Evolutionary conservation across 2,113 vertebrate species (phyloP).

Genomic region (Atractosteus spatula): DNA sequence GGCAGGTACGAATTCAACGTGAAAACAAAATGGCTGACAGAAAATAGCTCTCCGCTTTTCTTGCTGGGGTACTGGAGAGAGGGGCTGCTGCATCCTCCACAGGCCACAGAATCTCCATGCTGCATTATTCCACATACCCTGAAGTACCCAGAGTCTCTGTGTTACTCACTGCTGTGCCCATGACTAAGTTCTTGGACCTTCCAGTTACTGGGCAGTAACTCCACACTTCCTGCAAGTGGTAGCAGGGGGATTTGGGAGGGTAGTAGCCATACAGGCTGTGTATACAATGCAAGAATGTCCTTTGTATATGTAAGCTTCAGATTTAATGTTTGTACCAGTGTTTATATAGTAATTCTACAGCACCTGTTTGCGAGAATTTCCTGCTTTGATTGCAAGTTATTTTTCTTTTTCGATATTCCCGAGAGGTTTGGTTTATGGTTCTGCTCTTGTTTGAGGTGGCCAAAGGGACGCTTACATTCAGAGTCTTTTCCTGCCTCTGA

Average conservation of each 20-base stretch:
- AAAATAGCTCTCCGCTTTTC: neutral
- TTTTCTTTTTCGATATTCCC: conserved; percentile 18
- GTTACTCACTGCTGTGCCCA: neutral
- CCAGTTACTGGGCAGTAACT: neutral
- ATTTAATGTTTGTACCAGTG: conserved; percentile 27
- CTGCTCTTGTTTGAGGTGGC: neutral
- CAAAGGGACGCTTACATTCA: conserved; percentile 13
- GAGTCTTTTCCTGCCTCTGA: conserved; percentile 5
- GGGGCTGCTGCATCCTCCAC: neutral
- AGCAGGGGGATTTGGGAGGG: conserved; percentile 16
- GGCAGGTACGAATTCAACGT: neutral
- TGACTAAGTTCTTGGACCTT: neutral
- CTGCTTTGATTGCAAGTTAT: conserved; percentile 21
- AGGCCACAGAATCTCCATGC: neutral
- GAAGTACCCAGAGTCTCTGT: conserved; percentile 1
- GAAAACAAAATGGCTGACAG: conserved; percentile 8
- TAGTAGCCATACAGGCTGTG: neutral
- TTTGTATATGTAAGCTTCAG: conserved; percentile 50
- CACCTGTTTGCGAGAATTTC: conserved; percentile 36
- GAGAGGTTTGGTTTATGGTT: conserved; percentile 12
- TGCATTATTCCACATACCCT: neutral
- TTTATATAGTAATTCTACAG: conserved; percentile 18
- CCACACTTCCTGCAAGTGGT: conserved; percentile 25
- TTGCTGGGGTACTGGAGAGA: neutral
- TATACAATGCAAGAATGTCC: conserved; percentile 21